Percentiles rank a stretch among this genome's conserved stretches.
Evolutionary conservation across 1,140 invertebrate species (phyloP).

Genomic region (Drosophila sechellia): DNA sequence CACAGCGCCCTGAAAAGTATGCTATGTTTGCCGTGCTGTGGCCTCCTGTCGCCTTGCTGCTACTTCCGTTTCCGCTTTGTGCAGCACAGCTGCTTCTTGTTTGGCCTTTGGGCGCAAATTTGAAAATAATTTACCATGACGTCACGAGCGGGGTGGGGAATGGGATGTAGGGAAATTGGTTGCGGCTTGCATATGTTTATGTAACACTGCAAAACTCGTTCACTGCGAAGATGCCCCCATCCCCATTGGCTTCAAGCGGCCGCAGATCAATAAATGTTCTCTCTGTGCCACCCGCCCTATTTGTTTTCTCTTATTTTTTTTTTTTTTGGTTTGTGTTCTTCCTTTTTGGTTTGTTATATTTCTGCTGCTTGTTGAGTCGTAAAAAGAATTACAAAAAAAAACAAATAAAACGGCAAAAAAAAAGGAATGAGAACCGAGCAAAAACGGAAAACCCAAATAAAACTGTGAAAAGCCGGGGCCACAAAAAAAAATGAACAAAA

Average conservation of each 20-base stretch:
- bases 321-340: constrained; percentile 18
- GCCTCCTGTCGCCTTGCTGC: constrained; percentile 54
- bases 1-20: not conserved
- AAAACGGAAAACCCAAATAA: constrained; percentile 56
- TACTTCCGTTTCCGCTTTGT: constrained; percentile 70
- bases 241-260: constrained; percentile 67
- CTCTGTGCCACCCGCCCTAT: constrained; percentile 4
- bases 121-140: constrained; percentile 80
- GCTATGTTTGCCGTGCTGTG: constrained; percentile 61
- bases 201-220: constrained; percentile 47
- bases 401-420: constrained; percentile 44
- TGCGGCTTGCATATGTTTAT: constrained; percentile 51
- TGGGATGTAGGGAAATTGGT: not conserved
- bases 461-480: constrained; percentile 59
- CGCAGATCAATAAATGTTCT: constrained; percentile 67
- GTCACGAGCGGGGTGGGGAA: constrained; percentile 37
- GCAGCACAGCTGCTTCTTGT: constrained; percentile 46
- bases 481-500: constrained; percentile 18
- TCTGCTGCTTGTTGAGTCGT: constrained; percentile 78
- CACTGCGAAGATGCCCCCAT: not conserved
- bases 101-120: constrained; percentile 75
- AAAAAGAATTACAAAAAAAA: constrained; percentile 73
- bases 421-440: constrained; percentile 9
- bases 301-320: constrained; percentile 12
- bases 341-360: constrained; percentile 41